A percentile compares a stretch with the other conserved stretches of the same genome.
phyloP scores from a whole-genome alignment of 1,140 invertebrate genomes.

The fruit fly (Drosophila melanogaster) region Release_6_plus_ISO1_MT NC_004354.4:8896501-8897000 shows the following conservation, averaged over 20 bases:
- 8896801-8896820: conserved; percentile 55
- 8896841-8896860: neutral
- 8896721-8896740: conserved; percentile 29
- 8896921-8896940: conserved; percentile 7
- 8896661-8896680: neutral
- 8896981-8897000: no score
- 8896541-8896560: neutral
- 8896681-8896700: conserved; percentile 1
- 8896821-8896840: conserved; percentile 7
- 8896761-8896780: conserved; percentile 14
- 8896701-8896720: conserved; percentile 3
- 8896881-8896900: conserved; percentile 44
- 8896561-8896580: no score
- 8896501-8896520: conserved; percentile 65
- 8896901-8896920: conserved; percentile 24
- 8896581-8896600: neutral
- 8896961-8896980: neutral
- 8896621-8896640: neutral
- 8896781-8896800: conserved; percentile 35
- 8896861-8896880: conserved; percentile 20
- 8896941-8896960: neutral
- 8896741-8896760: conserved; percentile 46
- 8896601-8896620: neutral
- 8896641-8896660: neutral
- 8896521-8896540: conserved; percentile 22